Conservation (phyloP, 2,888 invertebrate species). For the Hartigia nigra region DNA sequence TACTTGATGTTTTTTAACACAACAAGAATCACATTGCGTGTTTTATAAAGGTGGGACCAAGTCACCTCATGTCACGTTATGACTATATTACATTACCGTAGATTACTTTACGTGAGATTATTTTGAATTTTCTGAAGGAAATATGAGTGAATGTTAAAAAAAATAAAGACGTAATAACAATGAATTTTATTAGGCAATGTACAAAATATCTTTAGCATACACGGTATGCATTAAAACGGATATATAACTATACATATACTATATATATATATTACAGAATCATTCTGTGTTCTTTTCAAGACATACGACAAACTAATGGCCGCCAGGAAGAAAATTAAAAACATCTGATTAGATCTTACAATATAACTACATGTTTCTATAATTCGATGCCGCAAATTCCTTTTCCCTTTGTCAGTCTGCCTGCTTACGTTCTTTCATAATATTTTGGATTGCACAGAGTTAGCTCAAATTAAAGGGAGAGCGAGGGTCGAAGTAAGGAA, state of each 20-base stretch:
- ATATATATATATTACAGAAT: conserved; percentile 4
- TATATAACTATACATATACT: conserved; percentile 11
- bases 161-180: not conserved
- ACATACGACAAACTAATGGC: not conserved
- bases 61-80: not conserved
- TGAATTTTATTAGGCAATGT: conserved; percentile 44
- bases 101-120: not conserved
- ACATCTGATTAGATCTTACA: not conserved
- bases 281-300: not conserved
- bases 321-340: not conserved
- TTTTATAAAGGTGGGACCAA: not conserved
- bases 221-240: conserved; percentile 49
- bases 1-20: not conserved
- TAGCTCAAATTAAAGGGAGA: not conserved
- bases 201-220: conserved; percentile 56
- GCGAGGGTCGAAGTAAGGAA: not conserved
- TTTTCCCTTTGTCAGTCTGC: not conserved
- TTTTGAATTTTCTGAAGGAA: not conserved
- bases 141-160: not conserved
- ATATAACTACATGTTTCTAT: not conserved
- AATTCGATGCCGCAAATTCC: not conserved
- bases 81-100: not conserved
- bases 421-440: not conserved
- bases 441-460: not conserved
- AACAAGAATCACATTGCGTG: not conserved